Base-by-base conservation (phyloP, 2,113 vertebrate genomes). In the Spilogale gracilis region DNA sequence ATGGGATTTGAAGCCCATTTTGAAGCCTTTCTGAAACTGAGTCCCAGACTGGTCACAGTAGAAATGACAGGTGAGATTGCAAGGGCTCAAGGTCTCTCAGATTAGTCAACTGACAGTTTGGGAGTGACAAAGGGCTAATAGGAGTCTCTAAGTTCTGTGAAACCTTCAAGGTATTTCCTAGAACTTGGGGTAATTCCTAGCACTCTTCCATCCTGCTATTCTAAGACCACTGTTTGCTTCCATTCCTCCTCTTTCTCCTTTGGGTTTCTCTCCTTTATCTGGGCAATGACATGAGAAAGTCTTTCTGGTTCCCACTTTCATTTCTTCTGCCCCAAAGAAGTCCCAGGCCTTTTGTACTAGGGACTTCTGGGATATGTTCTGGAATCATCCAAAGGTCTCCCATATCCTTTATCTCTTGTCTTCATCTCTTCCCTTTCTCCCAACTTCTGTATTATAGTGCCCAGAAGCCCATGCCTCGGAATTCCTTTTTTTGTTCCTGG, bases 271-370 rank as follows among this genome's bases (percentile, higher is more conserved):
- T 88, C 30, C 45, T 90, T 92, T 27, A 58, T 92, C 81, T 67
- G 63, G 3, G 6, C 21, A 82, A 43, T 94, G 73, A 32, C 11
- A 25, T 17, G 23, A 82, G 4, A 79, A 10, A 79, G 13, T 76
- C 17, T 83, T 71, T 54, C 21, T 90, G 60, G 25, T 4, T 90
- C 10, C 38, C 21, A 48, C 23, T 91, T 88, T 92, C 13, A 86
- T 95, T 76, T 74, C 21, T 79, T 54, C 58, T 83, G 13, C 18
- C 32, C 54, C 90, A 84, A 94, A 87, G 30, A 97, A 92, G 56
- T 56, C 67, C 52, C 13, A 50, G 20, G 4, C 3, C 2, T 58
- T 89, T 93, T 90, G 9, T 71, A 74, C 30, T 90, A 9, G 38
- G 9, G 12, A 79, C 8, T 92, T 71, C 65, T 82, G 30, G 17